These are phyloP conservation scores for Corythoichthys intestinalis DNA, from an alignment of 2,113 vertebrate genomes.

Conservation along the genomic window DNA sequence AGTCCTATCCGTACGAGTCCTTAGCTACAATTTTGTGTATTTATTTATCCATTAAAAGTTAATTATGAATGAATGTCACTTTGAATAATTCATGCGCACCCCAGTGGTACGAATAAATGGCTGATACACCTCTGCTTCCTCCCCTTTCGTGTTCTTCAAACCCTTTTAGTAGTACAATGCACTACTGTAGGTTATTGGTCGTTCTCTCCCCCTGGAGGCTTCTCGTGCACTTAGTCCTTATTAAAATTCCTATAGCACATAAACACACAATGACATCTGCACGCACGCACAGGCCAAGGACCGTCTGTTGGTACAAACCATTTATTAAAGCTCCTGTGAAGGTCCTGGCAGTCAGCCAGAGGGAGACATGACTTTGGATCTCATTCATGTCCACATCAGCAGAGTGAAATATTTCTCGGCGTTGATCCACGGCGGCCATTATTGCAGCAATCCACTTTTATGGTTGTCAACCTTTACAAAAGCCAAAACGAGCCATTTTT, in stretches of 20 bases:
- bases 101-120: conserved; percentile 58
- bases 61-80: conserved; percentile 68
- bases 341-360: conserved; percentile 72
- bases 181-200: conserved; percentile 66
- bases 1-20: conserved; percentile 40
- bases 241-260: conserved; percentile 67
- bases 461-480: conserved; percentile 69
- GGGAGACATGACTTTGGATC: conserved; percentile 73
- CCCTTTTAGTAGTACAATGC: conserved; percentile 57
- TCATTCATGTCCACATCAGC: conserved; percentile 73
- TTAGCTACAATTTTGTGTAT: conserved; percentile 58
- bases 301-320: conserved; percentile 66
- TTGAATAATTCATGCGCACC: conserved; percentile 71
- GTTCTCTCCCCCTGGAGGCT: conserved; percentile 55
- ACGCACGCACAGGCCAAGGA: conserved; percentile 49
- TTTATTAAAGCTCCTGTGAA: conserved; percentile 72
- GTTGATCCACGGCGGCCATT: conserved; percentile 73
- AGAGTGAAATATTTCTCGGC: conserved; percentile 72
- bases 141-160: conserved; percentile 57
- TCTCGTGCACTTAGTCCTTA: conserved; percentile 64
- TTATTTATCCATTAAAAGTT: conserved; percentile 72
- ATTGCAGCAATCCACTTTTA: conserved; percentile 70
- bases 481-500: conserved; percentile 59
- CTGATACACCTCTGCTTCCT: conserved; percentile 54
- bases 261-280: conserved; percentile 55